Percentiles rank a stretch among this genome's conserved stretches.
These are phyloP conservation scores for Polypedilum pembai DNA, from an alignment of 1,140 invertebrate species.

Conservation along the genomic window DNA sequence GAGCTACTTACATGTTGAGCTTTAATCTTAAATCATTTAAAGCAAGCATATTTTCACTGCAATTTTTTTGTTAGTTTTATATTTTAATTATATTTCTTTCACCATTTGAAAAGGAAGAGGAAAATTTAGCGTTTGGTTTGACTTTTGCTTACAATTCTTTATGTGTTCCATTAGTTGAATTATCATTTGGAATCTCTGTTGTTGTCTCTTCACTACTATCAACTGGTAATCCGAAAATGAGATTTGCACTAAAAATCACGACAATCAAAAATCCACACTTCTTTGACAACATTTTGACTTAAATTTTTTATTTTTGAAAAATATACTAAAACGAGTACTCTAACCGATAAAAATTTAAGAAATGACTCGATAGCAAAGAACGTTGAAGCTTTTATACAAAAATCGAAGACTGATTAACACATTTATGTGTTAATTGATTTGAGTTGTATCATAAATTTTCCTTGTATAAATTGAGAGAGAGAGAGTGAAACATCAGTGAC, in stretches of 20 bases:
- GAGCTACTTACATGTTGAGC: neutral
- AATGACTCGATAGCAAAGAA: neutral
- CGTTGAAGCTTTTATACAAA: slow-evolving; percentile 3
- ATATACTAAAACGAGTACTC: neutral
- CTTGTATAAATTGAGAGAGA: neutral
- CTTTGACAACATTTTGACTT: neutral
- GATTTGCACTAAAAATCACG: neutral
- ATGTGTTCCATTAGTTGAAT: neutral
- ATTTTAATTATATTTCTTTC: neutral
- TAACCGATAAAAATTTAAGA: neutral
- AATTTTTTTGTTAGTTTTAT: slow-evolving; percentile 3
- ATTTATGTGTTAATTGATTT: neutral
- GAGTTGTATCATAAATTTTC: neutral
- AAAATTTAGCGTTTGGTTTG: neutral
- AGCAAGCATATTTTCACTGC: neutral
- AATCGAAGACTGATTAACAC: slow-evolving; percentile 3
- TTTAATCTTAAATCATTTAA: neutral
- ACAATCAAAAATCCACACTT: neutral
- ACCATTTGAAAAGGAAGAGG: neutral
- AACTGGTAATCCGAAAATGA: neutral
- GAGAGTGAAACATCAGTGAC: neutral
- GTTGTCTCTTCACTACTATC: neutral
- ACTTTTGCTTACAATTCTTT: slow-evolving; percentile 19
- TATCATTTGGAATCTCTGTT: neutral
- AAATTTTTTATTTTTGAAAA: neutral